Base-by-base conservation (phyloP, 1,140 invertebrate genomes). In the Stenopsyche tienmushanensis region DNA sequence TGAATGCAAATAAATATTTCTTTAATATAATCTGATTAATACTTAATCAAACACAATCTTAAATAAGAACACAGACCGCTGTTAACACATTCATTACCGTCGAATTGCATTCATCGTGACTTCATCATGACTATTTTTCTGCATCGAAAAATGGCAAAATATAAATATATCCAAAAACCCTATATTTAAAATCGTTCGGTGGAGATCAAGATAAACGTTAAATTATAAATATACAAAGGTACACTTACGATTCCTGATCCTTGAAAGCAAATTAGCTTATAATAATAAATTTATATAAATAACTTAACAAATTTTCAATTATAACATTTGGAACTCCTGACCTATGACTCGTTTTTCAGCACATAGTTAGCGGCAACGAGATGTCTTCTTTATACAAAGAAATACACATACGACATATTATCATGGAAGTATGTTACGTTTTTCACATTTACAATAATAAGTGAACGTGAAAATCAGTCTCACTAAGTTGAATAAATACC, bases 221-320 rank as follows among this genome's bases (percentile, higher is more conserved):
- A 65, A 70, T 66, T 70, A 70, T 65, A 69, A 69, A 69, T 69
- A 70, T 70, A 70, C 68, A 70, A 70, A 66, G 57, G 62, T 66
- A 70, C 49, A 67, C 62, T 60, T 65, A 53, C 64, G 42, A 59
- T 69, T 62, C 64, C 67, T 70, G 68, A 66, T 64, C 68, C 64
- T 44, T 64, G 64, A 70, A 67, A 66, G 64, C 64, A 66, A 65
- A 69, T 59, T 65, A 70, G 64, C 58, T 63, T 52, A 65, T 64
- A 64, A 69, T 62, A 62, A 42, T 44, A 49, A n/a, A 42, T 58
- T 65, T 45, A 66, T 21, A 58, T 57, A 65, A 57, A 65, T 65
- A 65, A 65, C 63, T 57, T 65, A 65, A 58, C 39, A 42, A 42
- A 45, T 26, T 45, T 49, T 42, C 59, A 66, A 64, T n/a, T n/a